These are phyloP conservation scores for Cryptocephalus moraei DNA, from an alignment of 2,888 invertebrate species.

Conservation along the genomic window DNA sequence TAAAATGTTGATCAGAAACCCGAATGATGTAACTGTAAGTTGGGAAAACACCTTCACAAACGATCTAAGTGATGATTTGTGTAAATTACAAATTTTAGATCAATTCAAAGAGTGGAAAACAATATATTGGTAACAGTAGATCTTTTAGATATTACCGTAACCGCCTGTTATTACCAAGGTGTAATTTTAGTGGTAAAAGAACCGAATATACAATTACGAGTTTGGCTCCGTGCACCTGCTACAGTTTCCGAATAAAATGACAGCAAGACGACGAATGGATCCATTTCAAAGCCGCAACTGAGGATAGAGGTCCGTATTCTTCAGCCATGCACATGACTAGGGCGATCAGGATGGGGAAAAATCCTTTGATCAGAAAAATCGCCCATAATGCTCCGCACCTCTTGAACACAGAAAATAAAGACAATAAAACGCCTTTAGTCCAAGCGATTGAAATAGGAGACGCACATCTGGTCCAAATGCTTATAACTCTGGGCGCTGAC, in stretches of 20 bases:
- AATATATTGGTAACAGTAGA: conserved; percentile 21
- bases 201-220: conserved; percentile 37
- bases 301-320: conserved; percentile 24
- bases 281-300: conserved; percentile 29
- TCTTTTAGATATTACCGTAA: no score
- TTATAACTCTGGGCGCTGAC: conserved; percentile 41
- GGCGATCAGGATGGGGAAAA: conserved; percentile 27
- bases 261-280: conserved; percentile 24
- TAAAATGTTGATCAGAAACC: conserved; percentile 13
- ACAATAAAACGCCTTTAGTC: conserved; percentile 44
- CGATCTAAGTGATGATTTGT: conserved; percentile 4
- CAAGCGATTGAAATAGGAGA: conserved; percentile 43
- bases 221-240: conserved; percentile 41
- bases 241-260: conserved; percentile 40
- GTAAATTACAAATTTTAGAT: conserved; percentile 19
- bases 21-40: conserved; percentile 11
- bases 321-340: conserved; percentile 27
- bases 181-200: conserved; percentile 36
- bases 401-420: conserved; percentile 39
- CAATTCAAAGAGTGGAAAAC: conserved; percentile 23
- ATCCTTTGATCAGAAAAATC: conserved; percentile 28
- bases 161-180: no score
- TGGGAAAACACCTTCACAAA: conserved; percentile 21
- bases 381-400: conserved; percentile 36
- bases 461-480: conserved; percentile 36